Evolutionary conservation across 2,797 vertebrate genomes (phyloP).

Genomic region (Buphagus erythrorhynchus): DNA sequence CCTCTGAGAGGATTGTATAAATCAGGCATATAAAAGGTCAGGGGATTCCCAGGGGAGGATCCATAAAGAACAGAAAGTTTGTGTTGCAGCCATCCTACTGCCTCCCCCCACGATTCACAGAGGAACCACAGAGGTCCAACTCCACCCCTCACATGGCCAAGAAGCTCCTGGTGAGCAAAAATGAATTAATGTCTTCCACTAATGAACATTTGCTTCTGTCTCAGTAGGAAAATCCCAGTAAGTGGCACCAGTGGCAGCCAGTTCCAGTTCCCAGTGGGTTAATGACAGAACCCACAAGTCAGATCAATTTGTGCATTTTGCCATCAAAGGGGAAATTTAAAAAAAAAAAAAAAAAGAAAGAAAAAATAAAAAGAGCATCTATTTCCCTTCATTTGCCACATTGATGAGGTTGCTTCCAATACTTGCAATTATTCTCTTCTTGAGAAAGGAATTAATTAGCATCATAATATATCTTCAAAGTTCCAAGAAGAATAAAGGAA

Average conservation of each 20-base stretch:
- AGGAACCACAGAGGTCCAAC: not conserved
- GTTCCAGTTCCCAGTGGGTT: not conserved
- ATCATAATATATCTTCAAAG: slow-evolving; percentile 53
- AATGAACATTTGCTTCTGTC: not conserved
- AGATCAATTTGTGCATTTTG: not conserved
- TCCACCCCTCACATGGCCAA: not conserved
- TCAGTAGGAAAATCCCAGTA: not conserved
- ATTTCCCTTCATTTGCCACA: slow-evolving; percentile 33
- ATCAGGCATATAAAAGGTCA: slow-evolving; percentile 54
- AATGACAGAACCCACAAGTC: slow-evolving; percentile 15
- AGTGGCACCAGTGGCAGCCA: not conserved
- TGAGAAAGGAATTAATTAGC: slow-evolving; percentile 70
- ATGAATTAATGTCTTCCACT: not conserved
- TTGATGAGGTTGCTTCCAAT: slow-evolving; percentile 32
- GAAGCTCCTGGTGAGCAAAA: not conserved
- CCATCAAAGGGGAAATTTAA: slow-evolving; percentile 14
- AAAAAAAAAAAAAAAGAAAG: not conserved
- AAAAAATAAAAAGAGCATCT: not conserved
- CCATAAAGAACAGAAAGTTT: slow-evolving; percentile 18
- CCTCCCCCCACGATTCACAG: not conserved
- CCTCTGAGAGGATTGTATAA: slow-evolving; percentile 47
- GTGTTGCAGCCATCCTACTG: not conserved
- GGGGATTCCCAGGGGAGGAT: slow-evolving; percentile 8
- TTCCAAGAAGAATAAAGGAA: slow-evolving; percentile 51
- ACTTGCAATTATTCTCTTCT: slow-evolving; percentile 28